A percentile compares a stretch with the other conserved stretches of the same genome.
Evolutionary conservation across 2,113 vertebrate genomes (phyloP).

Genomic region (Ceuthmochares aereus): DNA sequence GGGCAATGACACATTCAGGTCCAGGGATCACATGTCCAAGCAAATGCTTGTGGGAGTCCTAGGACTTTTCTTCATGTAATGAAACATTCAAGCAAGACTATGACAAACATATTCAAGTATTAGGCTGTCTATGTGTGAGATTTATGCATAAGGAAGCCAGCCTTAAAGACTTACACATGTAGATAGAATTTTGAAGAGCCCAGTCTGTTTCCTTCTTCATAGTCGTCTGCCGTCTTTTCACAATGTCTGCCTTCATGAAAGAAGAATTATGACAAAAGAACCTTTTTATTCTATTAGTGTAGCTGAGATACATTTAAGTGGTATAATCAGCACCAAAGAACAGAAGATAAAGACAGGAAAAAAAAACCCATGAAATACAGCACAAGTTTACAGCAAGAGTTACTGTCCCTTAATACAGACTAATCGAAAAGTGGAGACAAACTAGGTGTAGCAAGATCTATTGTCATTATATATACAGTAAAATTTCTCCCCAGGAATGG

Average conservation of each 20-base stretch:
- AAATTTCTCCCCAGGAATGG: not conserved
- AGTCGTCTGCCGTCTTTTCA: not conserved
- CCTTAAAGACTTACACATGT: not conserved
- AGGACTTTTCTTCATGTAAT: not conserved
- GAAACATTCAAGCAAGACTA: not conserved
- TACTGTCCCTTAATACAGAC: not conserved
- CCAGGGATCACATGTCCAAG: not conserved
- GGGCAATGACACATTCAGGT: not conserved
- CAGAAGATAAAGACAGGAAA: not conserved
- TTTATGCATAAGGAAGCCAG: not conserved
- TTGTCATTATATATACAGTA: not conserved
- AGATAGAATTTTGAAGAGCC: not conserved
- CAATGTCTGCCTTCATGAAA: not conserved
- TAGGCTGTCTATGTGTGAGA: not conserved
- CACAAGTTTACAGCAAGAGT: not conserved
- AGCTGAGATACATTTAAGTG: not conserved
- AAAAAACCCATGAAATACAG: not conserved
- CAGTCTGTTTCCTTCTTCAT: not conserved
- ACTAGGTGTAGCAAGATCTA: not conserved
- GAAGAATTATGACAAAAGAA: not conserved
- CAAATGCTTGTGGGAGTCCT: not conserved
- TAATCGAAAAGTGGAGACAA: not conserved
- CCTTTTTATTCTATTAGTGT: not conserved
- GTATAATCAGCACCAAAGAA: not conserved
- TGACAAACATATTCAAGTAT: not conserved